Evolutionary conservation across 2,113 vertebrate species (phyloP), one percentile per base, ranked within the genome.

Genomic region (Chlorocebus sabaeus): DNA sequence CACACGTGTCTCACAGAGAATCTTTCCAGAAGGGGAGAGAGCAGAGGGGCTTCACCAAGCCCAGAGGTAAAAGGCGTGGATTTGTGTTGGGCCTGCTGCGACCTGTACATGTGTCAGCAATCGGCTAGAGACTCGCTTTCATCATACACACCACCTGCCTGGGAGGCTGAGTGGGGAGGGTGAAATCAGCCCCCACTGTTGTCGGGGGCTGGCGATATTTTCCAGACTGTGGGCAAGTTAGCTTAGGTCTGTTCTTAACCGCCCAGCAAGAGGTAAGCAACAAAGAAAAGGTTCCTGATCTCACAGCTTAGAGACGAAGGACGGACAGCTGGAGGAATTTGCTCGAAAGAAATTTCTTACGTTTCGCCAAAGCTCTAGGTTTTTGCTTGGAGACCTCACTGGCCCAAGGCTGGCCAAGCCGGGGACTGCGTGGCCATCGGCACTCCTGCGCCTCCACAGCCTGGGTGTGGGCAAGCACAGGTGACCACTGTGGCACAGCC

Each of bases 401-500:
- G 55, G 43, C 23, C 9, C 25, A 6, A 93, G 68, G 57, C 55
- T 78, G 8, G 30, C 75, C 35, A 43, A 30, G 12, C 67, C 81
- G 12, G 59, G 27, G n/a, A 87, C 18, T 1, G 0, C 4, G 61
- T 11, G 18, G 50, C 23, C 32, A 4, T 38, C 9, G 12, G 13
- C 18, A 30, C 27, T 48, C 43, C 11, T 12, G 43, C 11, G 8
- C n/a, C 72, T n/a, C 27, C 25, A 32, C 12, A 12, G 13, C 5
- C 14, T 6, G 9, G 23, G 20, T 3, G 1, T 1, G 7, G 5
- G 67, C 20, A 13, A n/a, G 17, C 30, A 7, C 59, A 52, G 12
- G 30, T 48, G 75, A n/a, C 38, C 1, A 30, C 32, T 57, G 22
- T 35, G 32, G 50, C 27, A n/a, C 35, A 20, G 38, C 20, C 80